Evolutionary conservation across 2,113 vertebrate species (phyloP), one percentile per base, ranked within the genome.

Genomic region (Tricholaema leucomelas): DNA sequence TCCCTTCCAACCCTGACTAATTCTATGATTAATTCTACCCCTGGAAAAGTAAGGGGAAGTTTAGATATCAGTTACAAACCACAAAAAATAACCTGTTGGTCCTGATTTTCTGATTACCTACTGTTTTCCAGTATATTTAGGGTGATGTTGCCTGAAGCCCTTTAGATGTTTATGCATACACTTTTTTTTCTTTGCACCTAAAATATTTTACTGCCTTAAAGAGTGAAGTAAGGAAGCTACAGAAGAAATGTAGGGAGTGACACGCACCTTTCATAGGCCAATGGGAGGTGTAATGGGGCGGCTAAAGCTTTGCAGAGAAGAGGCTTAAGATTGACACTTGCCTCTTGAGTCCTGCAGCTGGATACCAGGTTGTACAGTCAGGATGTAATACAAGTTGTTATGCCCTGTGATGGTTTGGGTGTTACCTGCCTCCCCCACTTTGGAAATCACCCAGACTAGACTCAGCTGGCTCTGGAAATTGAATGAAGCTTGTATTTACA

Each of bases 181-280:
- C 2, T 0, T 4, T 0, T 4, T 52, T 66, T n/a, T n/a, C n/a
- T 54, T 73, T 69, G 3, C 4, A 36, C 16, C 30, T 1, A 3
- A 66, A 55, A 8, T 14, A 12, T 38, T 17, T 36, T 85, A 28
- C 19, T 42, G 8, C 52, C 6, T 25, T 59, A 31, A 71, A 17
- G n/a, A 66, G 20, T 2, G 4, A 75, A 9, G 7, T 16, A 82
- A 35, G 30, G 27, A n/a, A 59, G 21, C n/a, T 63, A 12, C 7
- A 23, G 27, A 42, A 77, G 28, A 28, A 59, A 33, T 6, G 5
- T 5, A 16, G 20, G 15, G 58, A 64, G 23, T 15, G 4, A 2
- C 2, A 2, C 6, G 2, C 1, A 4, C 15, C 24, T 81, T 48
- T 71, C 3, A 0, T 15, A 16, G 21, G 52, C 15, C 8, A 38